Evolutionary conservation across 2,888 invertebrate species (phyloP).

Genomic region (Stramonita haemastoma): DNA sequence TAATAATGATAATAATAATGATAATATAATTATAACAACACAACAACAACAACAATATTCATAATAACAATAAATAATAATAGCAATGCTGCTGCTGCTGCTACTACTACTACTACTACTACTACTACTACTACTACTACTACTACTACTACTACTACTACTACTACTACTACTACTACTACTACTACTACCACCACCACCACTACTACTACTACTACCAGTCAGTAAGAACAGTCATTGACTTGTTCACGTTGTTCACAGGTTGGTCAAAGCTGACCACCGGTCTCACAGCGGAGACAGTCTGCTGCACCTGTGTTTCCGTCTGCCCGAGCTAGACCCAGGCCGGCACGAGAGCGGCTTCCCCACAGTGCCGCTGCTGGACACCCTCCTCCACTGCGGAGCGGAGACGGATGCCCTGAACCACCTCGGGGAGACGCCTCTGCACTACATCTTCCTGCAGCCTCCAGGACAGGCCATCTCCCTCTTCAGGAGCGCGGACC

Average conservation of each 20-base stretch:
- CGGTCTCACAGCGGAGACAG: conserved; percentile 86
- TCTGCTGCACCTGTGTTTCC: conserved; percentile 90
- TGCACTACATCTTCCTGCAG: conserved; percentile 80
- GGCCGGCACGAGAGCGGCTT: conserved; percentile 80
- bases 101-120: too few relatives aligned
- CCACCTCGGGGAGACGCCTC: conserved; percentile 86
- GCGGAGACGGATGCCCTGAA: conserved; percentile 88
- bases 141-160: too few relatives aligned
- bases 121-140: too few relatives aligned
- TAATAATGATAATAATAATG: too few relatives aligned
- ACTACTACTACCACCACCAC: too few relatives aligned
- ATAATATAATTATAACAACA: too few relatives aligned
- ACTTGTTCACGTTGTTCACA: conserved; percentile 81
- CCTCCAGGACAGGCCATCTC: too few relatives aligned
- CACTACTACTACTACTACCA: too few relatives aligned
- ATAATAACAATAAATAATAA: too few relatives aligned
- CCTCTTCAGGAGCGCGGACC: conserved; percentile 52
- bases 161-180: too few relatives aligned
- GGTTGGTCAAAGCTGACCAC: conserved; percentile 80
- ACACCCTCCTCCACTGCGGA: conserved; percentile 87
- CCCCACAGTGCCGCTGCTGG: conserved; percentile 85
- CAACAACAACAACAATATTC: too few relatives aligned
- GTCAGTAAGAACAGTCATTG: conserved; percentile 52
- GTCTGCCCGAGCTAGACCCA: conserved; percentile 58
- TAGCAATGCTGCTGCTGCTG: too few relatives aligned